Base-by-base conservation (phyloP, 1,140 invertebrate genomes). In the Brachionus rubens region DNA sequence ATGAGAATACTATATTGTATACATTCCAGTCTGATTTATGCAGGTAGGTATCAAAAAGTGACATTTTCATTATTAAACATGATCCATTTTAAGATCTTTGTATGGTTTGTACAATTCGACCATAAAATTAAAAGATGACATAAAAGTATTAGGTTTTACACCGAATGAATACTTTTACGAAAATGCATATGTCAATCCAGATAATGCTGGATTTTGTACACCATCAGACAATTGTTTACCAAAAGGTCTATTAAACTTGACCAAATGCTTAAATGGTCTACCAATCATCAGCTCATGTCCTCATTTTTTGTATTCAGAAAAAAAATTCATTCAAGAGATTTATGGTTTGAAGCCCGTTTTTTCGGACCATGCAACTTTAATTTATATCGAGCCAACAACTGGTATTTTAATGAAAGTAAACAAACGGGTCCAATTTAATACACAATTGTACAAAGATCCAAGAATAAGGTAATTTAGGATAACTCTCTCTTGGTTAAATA, bases 251-350 rank as follows among this genome's bases (percentile, higher is more conserved):
- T 33, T 83, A 0, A 82, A 82, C 62, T 52, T 81, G 28, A 81
- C 80, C 10, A 33, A 59, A 30, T 82, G 81, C 79, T 78, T 80
- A 54, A 52, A 68, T 21, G 28, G 47, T 50, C 77, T 82, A 9
- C 91, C 91, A 0, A 82, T 91, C 16, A 87, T 89, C 16, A 87
- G 87, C 0, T 90, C 91, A 0, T 83, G 91, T 78, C 92, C 93
- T 0, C 93, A 96, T 84, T 93, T 92, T 81, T 90, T 90, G 75
- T 84, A 88, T 2, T 86, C 86, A 0, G 90, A 92, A 81, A 87
- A 89, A 0, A 87, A 84, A 33, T 87, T 92, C 28, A n/a, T 89
- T 0, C 80, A 88, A 0, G 85, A 85, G 24, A 89, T 94, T 0
- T 86, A 86, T 24, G 92, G 92, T 7, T 81, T 94, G 0, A 83